phyloP scores from a whole-genome alignment of 2,113 vertebrate species.

The Salvelinus alpinus region DNA sequence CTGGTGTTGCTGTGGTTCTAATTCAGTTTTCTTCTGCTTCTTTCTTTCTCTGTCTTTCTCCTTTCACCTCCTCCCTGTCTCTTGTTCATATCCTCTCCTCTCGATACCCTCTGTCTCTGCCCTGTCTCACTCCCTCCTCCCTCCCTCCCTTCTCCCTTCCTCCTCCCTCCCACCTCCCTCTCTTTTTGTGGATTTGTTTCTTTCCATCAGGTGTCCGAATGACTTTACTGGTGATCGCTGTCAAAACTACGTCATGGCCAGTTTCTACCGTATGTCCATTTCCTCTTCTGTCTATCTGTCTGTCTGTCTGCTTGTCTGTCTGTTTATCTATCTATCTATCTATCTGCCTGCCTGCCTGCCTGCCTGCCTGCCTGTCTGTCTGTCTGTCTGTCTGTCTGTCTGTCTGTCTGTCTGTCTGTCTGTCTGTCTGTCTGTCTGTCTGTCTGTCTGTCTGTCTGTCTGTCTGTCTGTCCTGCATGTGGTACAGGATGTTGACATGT shows the following conservation, averaged over 20 bases:
- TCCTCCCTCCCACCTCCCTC: conserved; percentile 21
- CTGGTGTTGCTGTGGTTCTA: conserved; percentile 75
- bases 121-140: conserved; percentile 53
- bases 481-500: conserved; percentile 56
- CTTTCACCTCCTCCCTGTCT: too few relatives aligned
- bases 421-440: too few relatives aligned
- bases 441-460: conserved; percentile 41
- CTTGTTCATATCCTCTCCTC: too few relatives aligned
- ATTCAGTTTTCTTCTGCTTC: conserved; percentile 54
- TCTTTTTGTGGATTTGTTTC: conserved; percentile 77
- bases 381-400: too few relatives aligned
- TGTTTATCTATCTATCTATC: conserved; percentile 45
- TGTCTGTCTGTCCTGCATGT: conserved; percentile 53
- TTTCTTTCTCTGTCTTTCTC: too few relatives aligned
- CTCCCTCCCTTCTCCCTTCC: conserved; percentile 58
- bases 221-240: conserved; percentile 99
- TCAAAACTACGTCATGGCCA: conserved; percentile 99
- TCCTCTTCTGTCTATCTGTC: conserved; percentile 79
- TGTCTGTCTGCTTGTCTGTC: conserved; percentile 40
- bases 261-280: conserved; percentile 99
- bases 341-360: too few relatives aligned
- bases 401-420: too few relatives aligned
- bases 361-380: too few relatives aligned
- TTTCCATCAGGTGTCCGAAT: conserved; percentile 97
- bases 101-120: too few relatives aligned